Percentiles rank a stretch among this genome's conserved stretches.
Conservation (phyloP, 1,140 invertebrate genomes). For the Drosophila leontia region DNA sequence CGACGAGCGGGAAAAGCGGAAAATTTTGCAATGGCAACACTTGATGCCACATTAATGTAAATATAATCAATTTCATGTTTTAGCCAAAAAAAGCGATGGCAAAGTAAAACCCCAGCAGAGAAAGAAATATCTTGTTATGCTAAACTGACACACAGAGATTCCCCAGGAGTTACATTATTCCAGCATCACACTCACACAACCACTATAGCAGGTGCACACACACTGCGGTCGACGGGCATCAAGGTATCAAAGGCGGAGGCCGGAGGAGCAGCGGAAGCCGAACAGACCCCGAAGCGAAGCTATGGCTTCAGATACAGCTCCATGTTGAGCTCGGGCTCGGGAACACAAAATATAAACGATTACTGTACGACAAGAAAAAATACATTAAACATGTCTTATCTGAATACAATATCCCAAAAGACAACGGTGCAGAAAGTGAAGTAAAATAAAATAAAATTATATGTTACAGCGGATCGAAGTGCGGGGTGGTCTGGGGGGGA, state of each 20-base stretch:
- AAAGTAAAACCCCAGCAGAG: constrained; percentile 45
- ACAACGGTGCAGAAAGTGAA: constrained; percentile 82
- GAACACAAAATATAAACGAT: constrained; percentile 82
- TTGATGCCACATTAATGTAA: constrained; percentile 82
- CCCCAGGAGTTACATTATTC: constrained; percentile 80
- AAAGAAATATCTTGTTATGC: constrained; percentile 83
- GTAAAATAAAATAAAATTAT: constrained; percentile 83
- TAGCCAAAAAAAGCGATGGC: constrained; percentile 67
- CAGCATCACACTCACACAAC: constrained; percentile 20
- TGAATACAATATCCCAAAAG: constrained; percentile 84
- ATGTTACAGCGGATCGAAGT: constrained; percentile 69
- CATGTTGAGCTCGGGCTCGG: constrained; percentile 26
- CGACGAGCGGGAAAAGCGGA: constrained; percentile 21
- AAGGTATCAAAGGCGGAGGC: constrained; percentile 53
- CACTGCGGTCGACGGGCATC: constrained; percentile 62
- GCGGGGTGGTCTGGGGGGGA: constrained; percentile 20
- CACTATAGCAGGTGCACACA: constrained; percentile 9
- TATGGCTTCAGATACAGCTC: constrained; percentile 23
- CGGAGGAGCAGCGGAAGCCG: constrained; percentile 52
- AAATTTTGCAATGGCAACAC: constrained; percentile 74
- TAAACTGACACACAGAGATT: constrained; percentile 84
- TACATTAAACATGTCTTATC: constrained; percentile 84
- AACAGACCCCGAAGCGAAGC: constrained; percentile 63
- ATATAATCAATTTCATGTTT: constrained; percentile 84
- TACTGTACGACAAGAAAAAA: constrained; percentile 83